These are phyloP conservation scores for Sarcophaga peregrina DNA, from an alignment of 1,140 invertebrate species.

Conservation along the genomic window DNA sequence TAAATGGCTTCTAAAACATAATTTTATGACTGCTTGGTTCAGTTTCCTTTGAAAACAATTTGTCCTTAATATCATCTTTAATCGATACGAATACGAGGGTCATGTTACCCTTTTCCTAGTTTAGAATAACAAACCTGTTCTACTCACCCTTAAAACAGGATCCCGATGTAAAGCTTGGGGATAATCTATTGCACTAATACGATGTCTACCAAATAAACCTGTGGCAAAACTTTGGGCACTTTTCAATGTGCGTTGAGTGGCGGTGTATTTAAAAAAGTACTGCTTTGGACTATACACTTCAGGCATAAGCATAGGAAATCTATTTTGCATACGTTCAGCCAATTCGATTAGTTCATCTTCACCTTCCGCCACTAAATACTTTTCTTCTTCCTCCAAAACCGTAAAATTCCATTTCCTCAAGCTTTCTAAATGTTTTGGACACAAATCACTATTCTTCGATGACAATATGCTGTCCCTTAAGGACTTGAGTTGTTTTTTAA, in stretches of 20 bases:
- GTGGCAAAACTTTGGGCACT: constrained; percentile 79
- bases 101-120: no score
- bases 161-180: constrained; percentile 73
- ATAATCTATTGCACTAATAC: constrained; percentile 72
- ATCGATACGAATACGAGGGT: no score
- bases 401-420: constrained; percentile 70
- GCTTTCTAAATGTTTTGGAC: constrained; percentile 61
- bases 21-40: no score
- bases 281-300: constrained; percentile 70
- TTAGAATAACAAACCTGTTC: no score
- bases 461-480: constrained; percentile 69
- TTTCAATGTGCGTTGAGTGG: constrained; percentile 77
- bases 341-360: constrained; percentile 75
- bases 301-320: constrained; percentile 73
- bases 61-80: no score
- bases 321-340: constrained; percentile 73
- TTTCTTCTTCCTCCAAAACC: constrained; percentile 67
- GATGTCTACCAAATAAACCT: constrained; percentile 77
- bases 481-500: constrained; percentile 67
- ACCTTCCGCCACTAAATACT: constrained; percentile 73
- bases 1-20: no score
- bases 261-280: constrained; percentile 79
- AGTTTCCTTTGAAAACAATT: no score
- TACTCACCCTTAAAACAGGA: constrained; percentile 77
- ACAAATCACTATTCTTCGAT: constrained; percentile 51